Conservation (phyloP, 1,140 invertebrate genomes). For the Zaprionus inermis region DNA sequence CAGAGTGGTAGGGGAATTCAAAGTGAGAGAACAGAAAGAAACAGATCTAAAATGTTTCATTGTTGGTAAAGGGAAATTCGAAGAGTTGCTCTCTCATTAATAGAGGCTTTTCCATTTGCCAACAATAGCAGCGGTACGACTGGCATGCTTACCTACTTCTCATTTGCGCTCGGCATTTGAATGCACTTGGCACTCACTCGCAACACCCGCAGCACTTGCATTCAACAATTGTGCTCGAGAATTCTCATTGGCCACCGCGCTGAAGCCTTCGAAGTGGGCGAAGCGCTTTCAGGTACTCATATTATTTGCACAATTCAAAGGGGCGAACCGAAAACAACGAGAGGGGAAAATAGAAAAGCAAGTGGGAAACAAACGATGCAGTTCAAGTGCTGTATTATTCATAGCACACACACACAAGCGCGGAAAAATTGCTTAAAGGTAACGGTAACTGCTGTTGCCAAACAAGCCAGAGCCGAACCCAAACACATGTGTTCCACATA, state of each 20-base stretch:
- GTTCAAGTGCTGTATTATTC: slow-evolving; percentile 79
- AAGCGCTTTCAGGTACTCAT: slow-evolving; percentile 71
- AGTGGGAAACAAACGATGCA: slow-evolving; percentile 55
- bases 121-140: background rate
- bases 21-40: background rate
- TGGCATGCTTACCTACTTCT: background rate
- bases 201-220: background rate
- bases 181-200: background rate
- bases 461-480: slow-evolving; percentile 47
- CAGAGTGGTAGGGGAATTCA: too few species aligned
- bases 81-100: background rate
- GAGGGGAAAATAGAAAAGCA: slow-evolving; percentile 28
- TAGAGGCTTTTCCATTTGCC: background rate
- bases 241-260: slow-evolving; percentile 12
- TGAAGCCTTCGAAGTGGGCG: slow-evolving; percentile 20
- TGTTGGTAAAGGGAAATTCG: background rate
- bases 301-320: slow-evolving; percentile 67
- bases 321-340: slow-evolving; percentile 37
- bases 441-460: slow-evolving; percentile 66
- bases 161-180: slow-evolving; percentile 3
- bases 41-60: background rate
- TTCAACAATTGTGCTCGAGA: slow-evolving; percentile 25
- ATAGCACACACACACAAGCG: slow-evolving; percentile 50
- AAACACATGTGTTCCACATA: slow-evolving; percentile 50
- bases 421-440: slow-evolving; percentile 74